Evolutionary conservation across 2,888 invertebrate genomes (phyloP).

Genomic region (Eulithis testata): DNA sequence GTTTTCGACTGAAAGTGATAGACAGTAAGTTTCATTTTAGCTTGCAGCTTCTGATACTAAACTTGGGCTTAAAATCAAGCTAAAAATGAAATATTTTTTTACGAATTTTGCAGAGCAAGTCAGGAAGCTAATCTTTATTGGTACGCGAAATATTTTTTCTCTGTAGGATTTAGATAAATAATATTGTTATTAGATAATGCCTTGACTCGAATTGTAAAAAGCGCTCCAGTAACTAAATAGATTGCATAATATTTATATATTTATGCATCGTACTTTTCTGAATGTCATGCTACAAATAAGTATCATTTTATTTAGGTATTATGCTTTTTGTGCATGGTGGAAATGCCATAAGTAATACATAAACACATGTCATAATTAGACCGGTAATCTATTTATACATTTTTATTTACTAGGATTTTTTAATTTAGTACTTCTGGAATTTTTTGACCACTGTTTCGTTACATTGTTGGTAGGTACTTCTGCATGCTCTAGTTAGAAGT

Average conservation of each 20-base stretch:
- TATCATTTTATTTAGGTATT: neutral
- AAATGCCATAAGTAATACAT: conserved; percentile 2
- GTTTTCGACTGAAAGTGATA: conserved; percentile 91
- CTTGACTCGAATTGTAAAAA: neutral
- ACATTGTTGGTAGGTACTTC: too few species aligned
- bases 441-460: too few species aligned
- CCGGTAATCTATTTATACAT: too few species aligned
- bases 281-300: conserved; percentile 2
- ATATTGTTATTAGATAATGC: conserved; percentile 28
- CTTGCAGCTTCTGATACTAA: conserved; percentile 20
- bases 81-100: conserved; percentile 44
- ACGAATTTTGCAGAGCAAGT: conserved; percentile 79
- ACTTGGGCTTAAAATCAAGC: conserved; percentile 34
- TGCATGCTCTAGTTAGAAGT: too few species aligned
- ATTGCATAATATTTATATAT: conserved; percentile 12
- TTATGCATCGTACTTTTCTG: conserved; percentile 8
- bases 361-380: too few species aligned
- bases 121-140: conserved; percentile 80
- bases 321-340: conserved; percentile 30
- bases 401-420: too few species aligned
- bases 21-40: conserved; percentile 66
- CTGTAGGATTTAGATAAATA: conserved; percentile 36
- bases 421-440: too few species aligned
- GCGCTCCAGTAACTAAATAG: conserved; percentile 10
- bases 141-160: conserved; percentile 62